Conservation (phyloP, 2,797 vertebrate species). For the Chelonia mydas region DNA sequence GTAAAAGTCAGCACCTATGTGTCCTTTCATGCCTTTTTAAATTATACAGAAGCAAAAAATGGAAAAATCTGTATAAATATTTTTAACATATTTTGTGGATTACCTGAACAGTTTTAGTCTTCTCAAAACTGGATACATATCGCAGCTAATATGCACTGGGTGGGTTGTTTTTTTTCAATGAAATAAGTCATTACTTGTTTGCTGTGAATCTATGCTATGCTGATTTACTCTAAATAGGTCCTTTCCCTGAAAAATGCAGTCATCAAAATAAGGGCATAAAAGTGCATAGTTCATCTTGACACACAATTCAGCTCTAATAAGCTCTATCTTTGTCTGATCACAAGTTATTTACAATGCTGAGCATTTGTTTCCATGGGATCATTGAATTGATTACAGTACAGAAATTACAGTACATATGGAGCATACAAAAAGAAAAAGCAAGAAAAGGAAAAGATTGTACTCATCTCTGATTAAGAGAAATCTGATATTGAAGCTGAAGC, state of each 20-base stretch:
- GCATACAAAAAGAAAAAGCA: background rate
- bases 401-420: constrained; percentile 27
- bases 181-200: constrained; percentile 10
- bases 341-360: constrained; percentile 63
- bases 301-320: constrained; percentile 64
- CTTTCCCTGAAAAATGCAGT: constrained; percentile 20
- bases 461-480: constrained; percentile 60
- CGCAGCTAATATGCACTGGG: background rate
- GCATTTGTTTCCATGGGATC: constrained; percentile 51
- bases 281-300: constrained; percentile 50
- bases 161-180: background rate
- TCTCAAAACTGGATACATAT: background rate
- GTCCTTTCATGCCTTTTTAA: background rate
- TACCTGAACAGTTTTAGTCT: background rate
- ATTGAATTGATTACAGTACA: background rate
- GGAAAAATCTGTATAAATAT: background rate
- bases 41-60: background rate
- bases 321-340: constrained; percentile 34
- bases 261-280: constrained; percentile 48
- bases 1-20: no score
- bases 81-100: background rate
- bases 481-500: constrained; percentile 43
- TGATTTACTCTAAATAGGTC: constrained; percentile 5
- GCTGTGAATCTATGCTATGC: constrained; percentile 8
- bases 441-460: background rate